Conservation (phyloP, 2,888 invertebrate genomes). For the Halictus ligatus region DNA sequence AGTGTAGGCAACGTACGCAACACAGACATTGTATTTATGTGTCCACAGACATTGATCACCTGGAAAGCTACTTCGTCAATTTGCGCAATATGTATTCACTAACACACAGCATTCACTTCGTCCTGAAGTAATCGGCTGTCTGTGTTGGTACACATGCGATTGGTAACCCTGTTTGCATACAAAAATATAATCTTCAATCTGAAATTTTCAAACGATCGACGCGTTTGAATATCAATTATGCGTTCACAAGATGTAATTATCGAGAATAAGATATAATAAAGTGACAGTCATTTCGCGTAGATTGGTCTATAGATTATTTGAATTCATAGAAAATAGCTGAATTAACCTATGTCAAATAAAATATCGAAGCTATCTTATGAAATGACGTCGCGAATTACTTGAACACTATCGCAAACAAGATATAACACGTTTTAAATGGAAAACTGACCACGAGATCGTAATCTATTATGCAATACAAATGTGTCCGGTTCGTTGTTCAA, state of each 20-base stretch:
- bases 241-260: neutral
- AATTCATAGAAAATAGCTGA: neutral
- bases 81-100: constrained; percentile 7
- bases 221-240: neutral
- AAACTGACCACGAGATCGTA: neutral
- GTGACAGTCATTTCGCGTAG: neutral
- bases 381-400: neutral
- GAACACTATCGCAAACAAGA: neutral
- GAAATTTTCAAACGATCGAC: neutral
- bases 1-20: constrained; percentile 75
- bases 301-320: neutral
- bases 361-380: neutral
- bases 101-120: constrained; percentile 18
- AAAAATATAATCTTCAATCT: neutral
- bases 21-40: constrained; percentile 76
- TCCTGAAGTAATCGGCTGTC: neutral
- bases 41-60: constrained; percentile 15
- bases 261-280: neutral
- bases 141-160: constrained; percentile 23
- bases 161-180: constrained; percentile 40
- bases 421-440: neutral
- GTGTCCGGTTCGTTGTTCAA: neutral
- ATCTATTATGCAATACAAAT: neutral
- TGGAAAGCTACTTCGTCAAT: constrained; percentile 3
- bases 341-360: neutral